These are phyloP conservation scores for Ursus arctos DNA, from an alignment of 2,113 vertebrate species.

Conservation along the genomic window DNA sequence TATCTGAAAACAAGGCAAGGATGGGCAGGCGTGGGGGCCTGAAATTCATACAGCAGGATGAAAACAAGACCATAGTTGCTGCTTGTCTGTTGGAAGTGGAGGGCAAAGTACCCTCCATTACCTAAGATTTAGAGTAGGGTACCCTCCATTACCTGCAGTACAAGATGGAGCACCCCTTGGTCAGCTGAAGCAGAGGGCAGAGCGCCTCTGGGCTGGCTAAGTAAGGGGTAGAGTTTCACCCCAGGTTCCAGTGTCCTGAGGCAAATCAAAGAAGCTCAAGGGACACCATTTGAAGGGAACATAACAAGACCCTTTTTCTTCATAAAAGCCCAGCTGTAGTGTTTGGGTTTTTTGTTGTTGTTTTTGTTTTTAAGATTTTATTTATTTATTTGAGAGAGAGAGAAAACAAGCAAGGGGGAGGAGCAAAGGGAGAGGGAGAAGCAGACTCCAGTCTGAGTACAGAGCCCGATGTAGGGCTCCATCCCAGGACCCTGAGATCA, in stretches of 20 bases:
- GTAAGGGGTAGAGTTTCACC: neutral
- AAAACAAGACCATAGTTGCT: neutral
- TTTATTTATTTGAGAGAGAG: too few species aligned
- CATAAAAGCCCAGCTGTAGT: neutral
- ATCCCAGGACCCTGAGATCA: too few species aligned
- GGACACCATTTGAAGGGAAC: neutral
- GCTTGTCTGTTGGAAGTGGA: fast-evolving
- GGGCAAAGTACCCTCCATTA: too few species aligned
- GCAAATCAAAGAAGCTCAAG: neutral
- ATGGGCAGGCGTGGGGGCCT: neutral
- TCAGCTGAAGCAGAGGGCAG: neutral
- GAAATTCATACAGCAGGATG: neutral
- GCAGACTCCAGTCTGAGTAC: too few species aligned
- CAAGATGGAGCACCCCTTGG: neutral
- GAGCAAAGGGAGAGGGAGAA: too few species aligned
- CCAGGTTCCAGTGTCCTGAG: neutral
- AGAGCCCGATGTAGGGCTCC: too few species aligned
- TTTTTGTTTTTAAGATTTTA: too few species aligned
- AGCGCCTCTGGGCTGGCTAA: neutral
- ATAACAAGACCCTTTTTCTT: neutral
- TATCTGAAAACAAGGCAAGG: neutral
- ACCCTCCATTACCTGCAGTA: neutral
- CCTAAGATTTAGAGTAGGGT: neutral
- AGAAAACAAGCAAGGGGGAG: too few species aligned
- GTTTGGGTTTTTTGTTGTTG: too few species aligned